Percentiles rank a stretch among this genome's conserved stretches.
Conservation (phyloP, 2,797 vertebrate genomes). For the Peromyscus attwateri region DNA sequence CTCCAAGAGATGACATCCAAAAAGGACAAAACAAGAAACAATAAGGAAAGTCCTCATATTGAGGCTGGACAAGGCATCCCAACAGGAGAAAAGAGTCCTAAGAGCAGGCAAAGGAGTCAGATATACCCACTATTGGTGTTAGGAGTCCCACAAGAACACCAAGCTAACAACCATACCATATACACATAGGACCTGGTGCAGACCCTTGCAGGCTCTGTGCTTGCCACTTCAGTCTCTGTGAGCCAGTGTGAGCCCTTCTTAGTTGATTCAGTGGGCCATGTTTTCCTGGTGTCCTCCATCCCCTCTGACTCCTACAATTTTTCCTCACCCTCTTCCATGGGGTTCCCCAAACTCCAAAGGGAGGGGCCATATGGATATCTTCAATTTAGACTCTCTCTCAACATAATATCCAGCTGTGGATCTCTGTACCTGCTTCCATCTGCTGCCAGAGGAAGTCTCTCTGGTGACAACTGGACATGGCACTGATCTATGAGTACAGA, state of each 20-base stretch:
- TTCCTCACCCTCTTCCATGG: background rate
- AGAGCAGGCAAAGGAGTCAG: background rate
- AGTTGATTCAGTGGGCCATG: background rate
- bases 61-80: background rate
- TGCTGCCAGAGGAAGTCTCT: background rate
- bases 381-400: background rate
- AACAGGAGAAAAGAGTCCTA: background rate
- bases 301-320: background rate
- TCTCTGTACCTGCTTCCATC: background rate
- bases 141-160: background rate
- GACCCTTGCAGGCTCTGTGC: background rate
- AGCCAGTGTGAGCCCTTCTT: background rate
- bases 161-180: background rate
- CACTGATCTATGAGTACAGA: background rate
- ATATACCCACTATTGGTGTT: background rate
- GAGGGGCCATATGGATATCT: too few relatives aligned
- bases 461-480: too few relatives aligned
- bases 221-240: background rate
- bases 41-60: background rate
- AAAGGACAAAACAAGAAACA: background rate
- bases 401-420: background rate
- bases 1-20: background rate
- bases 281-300: background rate
- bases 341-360: background rate
- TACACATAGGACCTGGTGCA: background rate